Evolutionary conservation across 2,797 vertebrate genomes (phyloP).

Genomic region (Hypotaenidia philippensis): DNA sequence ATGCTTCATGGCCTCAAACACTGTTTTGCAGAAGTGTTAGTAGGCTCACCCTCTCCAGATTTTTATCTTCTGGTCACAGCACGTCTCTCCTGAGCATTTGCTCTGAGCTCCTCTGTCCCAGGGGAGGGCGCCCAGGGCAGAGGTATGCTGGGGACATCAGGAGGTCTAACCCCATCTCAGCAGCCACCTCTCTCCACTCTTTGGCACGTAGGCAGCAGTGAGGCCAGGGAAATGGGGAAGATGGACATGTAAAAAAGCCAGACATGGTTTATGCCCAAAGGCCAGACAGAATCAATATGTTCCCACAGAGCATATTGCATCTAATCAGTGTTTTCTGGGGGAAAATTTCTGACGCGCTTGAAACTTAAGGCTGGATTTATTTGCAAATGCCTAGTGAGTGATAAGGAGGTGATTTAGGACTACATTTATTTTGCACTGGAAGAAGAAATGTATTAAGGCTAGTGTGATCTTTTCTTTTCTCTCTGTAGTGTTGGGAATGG

Average conservation of each 20-base stretch:
- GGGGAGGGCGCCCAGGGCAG: not conserved
- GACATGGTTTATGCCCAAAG: not conserved
- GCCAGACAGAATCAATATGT: constrained; percentile 30
- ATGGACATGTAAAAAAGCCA: not conserved
- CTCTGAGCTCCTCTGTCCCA: not conserved
- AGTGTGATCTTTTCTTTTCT: not conserved
- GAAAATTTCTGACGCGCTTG: not conserved
- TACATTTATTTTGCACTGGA: not conserved
- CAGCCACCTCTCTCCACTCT: not conserved
- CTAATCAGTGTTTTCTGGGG: constrained; percentile 6
- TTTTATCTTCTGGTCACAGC: not conserved
- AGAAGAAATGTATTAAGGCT: not conserved
- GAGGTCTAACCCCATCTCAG: not conserved
- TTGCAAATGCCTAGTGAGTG: constrained; percentile 6
- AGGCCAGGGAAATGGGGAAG: not conserved
- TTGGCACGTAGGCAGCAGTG: not conserved
- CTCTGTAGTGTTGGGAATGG: not conserved
- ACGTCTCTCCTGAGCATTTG: not conserved
- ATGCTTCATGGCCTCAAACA: not conserved
- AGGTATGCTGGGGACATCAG: not conserved
- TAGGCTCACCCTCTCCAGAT: not conserved
- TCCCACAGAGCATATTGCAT: not conserved
- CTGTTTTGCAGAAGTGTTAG: not conserved
- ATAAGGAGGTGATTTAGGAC: constrained; percentile 28
- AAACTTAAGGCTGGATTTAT: constrained; percentile 18